Conservation (phyloP, 2,113 vertebrate genomes). For the Hemicordylus capensis region DNA sequence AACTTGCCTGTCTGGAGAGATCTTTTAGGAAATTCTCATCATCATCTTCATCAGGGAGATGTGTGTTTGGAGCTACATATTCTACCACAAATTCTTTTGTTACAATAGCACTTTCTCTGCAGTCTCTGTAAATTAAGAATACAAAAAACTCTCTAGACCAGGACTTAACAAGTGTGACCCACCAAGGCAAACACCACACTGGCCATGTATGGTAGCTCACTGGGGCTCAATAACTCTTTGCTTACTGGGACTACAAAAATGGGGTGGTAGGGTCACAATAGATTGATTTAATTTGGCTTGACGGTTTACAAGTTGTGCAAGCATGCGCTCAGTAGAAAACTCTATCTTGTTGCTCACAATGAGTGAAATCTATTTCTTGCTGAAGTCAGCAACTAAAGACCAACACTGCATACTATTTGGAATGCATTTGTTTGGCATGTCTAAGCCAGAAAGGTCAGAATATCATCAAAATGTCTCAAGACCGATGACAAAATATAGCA, state of each 20-base stretch:
- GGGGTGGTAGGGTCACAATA: background rate
- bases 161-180: background rate
- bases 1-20: constrained; percentile 61
- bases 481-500: background rate
- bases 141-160: background rate
- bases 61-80: constrained; percentile 46
- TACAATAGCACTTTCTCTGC: constrained; percentile 86
- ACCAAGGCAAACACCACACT: background rate
- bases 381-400: too few relatives aligned
- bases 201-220: background rate
- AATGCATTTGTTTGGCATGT: background rate
- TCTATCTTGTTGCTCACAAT: background rate
- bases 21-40: constrained; percentile 65
- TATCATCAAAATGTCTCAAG: background rate
- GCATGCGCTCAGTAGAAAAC: background rate
- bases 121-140: constrained; percentile 80
- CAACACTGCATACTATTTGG: background rate
- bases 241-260: background rate
- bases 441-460: background rate
- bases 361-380: background rate
- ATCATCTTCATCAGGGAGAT: constrained; percentile 55
- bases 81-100: constrained; percentile 91
- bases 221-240: background rate
- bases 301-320: background rate
- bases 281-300: background rate